A percentile compares a stretch with the other conserved stretches of the same genome.
Evolutionary conservation across 1,140 invertebrate species (phyloP).

Genomic region (Diorhabda elongata): DNA sequence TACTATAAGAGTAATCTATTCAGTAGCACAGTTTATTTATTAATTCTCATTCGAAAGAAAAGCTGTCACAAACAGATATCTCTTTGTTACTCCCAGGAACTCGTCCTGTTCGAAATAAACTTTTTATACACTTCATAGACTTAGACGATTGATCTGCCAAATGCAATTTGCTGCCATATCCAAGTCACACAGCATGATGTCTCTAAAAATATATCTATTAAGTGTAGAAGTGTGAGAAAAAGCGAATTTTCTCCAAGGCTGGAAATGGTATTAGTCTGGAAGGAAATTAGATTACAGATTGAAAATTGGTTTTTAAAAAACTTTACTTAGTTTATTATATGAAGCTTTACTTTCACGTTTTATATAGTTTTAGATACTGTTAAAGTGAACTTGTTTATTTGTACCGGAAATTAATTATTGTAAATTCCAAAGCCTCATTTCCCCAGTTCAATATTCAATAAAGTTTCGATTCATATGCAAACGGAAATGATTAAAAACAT

Average conservation of each 20-base stretch:
- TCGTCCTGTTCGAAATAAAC: slow-evolving; percentile 9
- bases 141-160: slow-evolving; percentile 21
- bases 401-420: too few relatives aligned
- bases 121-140: slow-evolving; percentile 9
- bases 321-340: background rate
- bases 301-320: background rate
- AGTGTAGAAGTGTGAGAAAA: background rate
- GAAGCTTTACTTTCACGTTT: too few relatives aligned
- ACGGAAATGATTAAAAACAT: too few relatives aligned
- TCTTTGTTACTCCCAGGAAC: background rate
- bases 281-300: slow-evolving; percentile 1
- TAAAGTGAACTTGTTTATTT: too few relatives aligned
- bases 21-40: too few relatives aligned
- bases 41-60: background rate
- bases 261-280: background rate
- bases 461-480: too few relatives aligned
- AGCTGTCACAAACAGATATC: background rate
- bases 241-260: background rate
- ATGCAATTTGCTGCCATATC: slow-evolving; percentile 18
- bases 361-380: too few relatives aligned
- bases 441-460: too few relatives aligned
- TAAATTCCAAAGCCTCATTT: too few relatives aligned
- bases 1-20: too few relatives aligned
- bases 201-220: background rate
- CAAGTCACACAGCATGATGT: background rate